A percentile compares a stretch with the other conserved stretches of the same genome.
These are phyloP conservation scores for Holocentrus rufus DNA, from an alignment of 2,797 vertebrate genomes.

Conservation along the genomic window DNA sequence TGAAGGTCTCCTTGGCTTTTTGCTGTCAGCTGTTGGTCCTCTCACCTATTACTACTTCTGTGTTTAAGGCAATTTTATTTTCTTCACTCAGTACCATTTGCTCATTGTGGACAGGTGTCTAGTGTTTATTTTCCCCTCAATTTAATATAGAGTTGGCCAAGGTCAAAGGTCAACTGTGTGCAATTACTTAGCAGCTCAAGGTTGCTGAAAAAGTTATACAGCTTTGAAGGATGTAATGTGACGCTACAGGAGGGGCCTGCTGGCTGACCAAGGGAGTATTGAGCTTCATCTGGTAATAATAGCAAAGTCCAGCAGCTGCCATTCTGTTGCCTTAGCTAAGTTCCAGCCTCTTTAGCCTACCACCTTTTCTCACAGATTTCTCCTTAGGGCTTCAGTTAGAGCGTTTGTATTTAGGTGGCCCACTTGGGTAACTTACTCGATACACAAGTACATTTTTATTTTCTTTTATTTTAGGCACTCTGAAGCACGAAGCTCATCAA, in stretches of 20 bases:
- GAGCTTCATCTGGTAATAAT: slow-evolving; percentile 72
- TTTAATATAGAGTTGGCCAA: slow-evolving; percentile 47
- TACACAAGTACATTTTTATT: slow-evolving; percentile 19
- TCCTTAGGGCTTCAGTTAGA: slow-evolving; percentile 14
- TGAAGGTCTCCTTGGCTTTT: slow-evolving; percentile 3
- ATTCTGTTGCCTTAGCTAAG: slow-evolving; percentile 53
- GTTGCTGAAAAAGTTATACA: slow-evolving; percentile 60
- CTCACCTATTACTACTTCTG: not conserved
- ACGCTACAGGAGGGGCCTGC: slow-evolving; percentile 62
- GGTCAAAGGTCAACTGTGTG: slow-evolving; percentile 61
- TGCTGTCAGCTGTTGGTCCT: slow-evolving; percentile 4
- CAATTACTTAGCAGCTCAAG: slow-evolving; percentile 68
- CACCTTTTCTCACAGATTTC: slow-evolving; percentile 35
- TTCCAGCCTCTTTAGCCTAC: slow-evolving; percentile 43
- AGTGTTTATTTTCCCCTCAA: slow-evolving; percentile 58
- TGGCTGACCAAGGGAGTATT: slow-evolving; percentile 58
- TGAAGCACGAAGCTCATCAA: slow-evolving; percentile 2
- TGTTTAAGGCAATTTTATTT: slow-evolving; percentile 16
- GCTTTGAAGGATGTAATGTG: slow-evolving; percentile 64
- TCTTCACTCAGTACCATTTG: slow-evolving; percentile 39
- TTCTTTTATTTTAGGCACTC: slow-evolving; percentile 24
- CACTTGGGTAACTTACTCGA: not conserved
- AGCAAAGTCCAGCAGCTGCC: slow-evolving; percentile 65
- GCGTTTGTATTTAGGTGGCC: slow-evolving; percentile 2
- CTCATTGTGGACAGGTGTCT: slow-evolving; percentile 57